Conservation (phyloP, 2,888 invertebrate species). For the Mesoligia furuncula region DNA sequence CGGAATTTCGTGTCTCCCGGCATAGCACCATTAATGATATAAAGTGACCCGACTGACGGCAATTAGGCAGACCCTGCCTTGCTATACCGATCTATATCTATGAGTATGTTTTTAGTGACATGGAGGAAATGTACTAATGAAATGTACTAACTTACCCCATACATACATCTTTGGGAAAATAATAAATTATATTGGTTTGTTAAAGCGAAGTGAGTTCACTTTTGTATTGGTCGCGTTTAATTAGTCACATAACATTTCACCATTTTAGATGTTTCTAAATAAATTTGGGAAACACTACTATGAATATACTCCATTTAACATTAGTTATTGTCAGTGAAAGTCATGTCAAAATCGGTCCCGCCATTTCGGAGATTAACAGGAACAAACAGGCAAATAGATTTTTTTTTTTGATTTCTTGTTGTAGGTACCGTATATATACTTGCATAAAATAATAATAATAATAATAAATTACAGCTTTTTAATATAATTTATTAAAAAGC, state of each 20-base stretch:
- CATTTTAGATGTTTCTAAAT: background rate
- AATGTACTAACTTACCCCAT: background rate
- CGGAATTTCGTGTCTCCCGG: slow-evolving; percentile 67
- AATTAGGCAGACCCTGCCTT: slow-evolving; percentile 54
- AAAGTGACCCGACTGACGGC: slow-evolving; percentile 68
- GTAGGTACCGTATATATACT: no score
- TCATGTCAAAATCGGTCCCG: no score
- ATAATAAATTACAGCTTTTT: no score
- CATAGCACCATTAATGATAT: slow-evolving; percentile 75
- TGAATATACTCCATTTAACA: background rate
- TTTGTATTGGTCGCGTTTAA: background rate
- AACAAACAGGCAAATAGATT: no score
- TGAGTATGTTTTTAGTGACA: slow-evolving; percentile 11
- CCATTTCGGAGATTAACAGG: no score
- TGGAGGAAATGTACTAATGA: slow-evolving; percentile 8
- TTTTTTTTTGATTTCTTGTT: no score
- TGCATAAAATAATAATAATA: no score
- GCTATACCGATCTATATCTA: slow-evolving; percentile 34
- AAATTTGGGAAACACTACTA: background rate
- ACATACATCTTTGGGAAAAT: no score
- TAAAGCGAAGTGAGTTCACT: background rate
- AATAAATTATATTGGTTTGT: no score
- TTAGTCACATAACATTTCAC: background rate
- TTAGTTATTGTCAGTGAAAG: no score
- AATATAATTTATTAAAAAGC: no score